Base-by-base conservation (phyloP, 2,797 vertebrate species). In the Phataginus tetradactyla region DNA sequence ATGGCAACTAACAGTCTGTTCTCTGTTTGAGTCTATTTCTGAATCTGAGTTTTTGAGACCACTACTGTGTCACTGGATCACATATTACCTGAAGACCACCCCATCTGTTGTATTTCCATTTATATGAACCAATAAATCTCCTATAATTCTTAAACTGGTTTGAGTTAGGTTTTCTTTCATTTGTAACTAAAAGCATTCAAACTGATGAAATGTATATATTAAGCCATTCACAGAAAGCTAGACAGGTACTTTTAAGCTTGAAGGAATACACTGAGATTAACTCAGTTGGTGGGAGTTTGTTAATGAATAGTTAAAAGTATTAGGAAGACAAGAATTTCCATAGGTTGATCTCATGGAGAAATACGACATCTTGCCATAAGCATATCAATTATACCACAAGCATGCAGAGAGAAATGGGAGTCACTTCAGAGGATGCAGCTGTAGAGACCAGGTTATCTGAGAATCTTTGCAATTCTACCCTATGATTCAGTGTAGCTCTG, bases 101-200 rank as follows among this genome's bases (percentile, higher is more conserved):
- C 11, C 21, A 69, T 61, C 6, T 37, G 66, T 69, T 94, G 4
- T 57, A 32, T 66, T 91, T 89, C 25, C 34, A 80, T 69, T 83
- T 90, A 32, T 9, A 34, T 68, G 18, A 91, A 7, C 6, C 21
- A 80, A 80, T 53, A 84, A 37, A 80, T 66, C 4, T 55, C 8
- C 34, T 91, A 55, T 84, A 15, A 20, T 86, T 83, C 17, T 51
- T 79, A 72, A 91, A 75, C 20, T 66, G 51, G n/a, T 78, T 81
- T 87, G 17, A 84, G 88, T 17, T 92, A 49, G 2, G 1, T 74
- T 74, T 96, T 91, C 59, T 92, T 42, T 74, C 42, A 81, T 83
- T 64, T 91, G 49, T 64, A 94, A 90, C n/a, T 69, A 74, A 83
- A 88, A 93, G 5, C 42, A 83, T 29, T 71, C 29, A 78, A 55